Base-by-base conservation (phyloP, 2,797 vertebrate genomes). In the Triplophysa bombifrons region DNA sequence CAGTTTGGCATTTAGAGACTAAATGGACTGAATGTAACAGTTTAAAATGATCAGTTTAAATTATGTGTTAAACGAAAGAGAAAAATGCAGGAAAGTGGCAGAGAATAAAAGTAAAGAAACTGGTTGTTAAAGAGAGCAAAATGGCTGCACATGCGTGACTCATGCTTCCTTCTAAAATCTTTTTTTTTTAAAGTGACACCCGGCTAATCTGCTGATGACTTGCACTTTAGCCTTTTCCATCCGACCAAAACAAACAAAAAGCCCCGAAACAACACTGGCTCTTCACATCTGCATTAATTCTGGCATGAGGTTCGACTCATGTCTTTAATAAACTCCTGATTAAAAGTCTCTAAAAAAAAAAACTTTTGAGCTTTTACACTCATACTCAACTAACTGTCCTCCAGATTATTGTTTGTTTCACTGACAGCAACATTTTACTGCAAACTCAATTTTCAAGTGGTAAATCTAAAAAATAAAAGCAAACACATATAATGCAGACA, bases 131-230 rank as follows among this genome's bases (percentile, higher is more conserved):
- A 76, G 48, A 64, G 34, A 11, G 34, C n/a, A 74, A 66, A 11
- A 80, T 80, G 78, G 70, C 76, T 53, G 68, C 68, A 72, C 80
- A 84, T 58, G 76, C 67, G 73, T 76, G 72, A 85, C 72, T 84
- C 82, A 84, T 80, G 63, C 75, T 85, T 86, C 78, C 78, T 82
- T 77, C 76, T 80, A 58, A 80, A 55, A 74, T 76, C 20, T 0
- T 2, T 74, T 75, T 67, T 78, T 74, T 60, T 76, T 78, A 58
- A 25, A 48, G 48, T 46, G 17, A 81, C 51, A 78, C 38, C 13
- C n/a, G 27, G 44, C 72, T 82, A 80, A 85, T 81, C 69, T 74
- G 25, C 80, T 27, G 19, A 80, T 19, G 38, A 70, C 70, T 80
- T 34, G 63, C 48, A 80, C 58, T 76, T 78, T 41, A 81, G 19